Evolutionary conservation across 2,888 invertebrate species (phyloP), one percentile per base, ranked within the genome.

Genomic region (Dryobotodes eremita): DNA sequence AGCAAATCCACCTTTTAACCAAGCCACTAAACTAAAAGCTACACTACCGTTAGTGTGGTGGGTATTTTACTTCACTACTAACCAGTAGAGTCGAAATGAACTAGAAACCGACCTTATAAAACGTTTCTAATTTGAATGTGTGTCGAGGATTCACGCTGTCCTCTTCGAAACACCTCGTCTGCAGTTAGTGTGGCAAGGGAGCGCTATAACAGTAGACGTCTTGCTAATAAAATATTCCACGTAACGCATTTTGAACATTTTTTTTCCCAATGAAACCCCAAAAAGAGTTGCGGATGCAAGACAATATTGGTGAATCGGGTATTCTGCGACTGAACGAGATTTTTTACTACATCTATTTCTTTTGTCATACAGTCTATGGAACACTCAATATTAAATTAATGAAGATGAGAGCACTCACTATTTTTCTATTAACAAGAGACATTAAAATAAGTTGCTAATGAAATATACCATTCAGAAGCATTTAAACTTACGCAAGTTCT

Each of bases 271-370:
- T 13, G 2, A 55, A 55, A 46, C 15, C 8, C 8, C 23, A 1
- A 17, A 31, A 42, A 31, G n/a, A 20, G 48, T 57, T 48, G 15
- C 23, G 23, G 36, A 31, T 23, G 2, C 48, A 42, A 36, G 2
- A 79, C 50, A 31, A 46, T 50, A 31, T 65, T 65, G 23, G 31
- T 26, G 20, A 57, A 73, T 75, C 17, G 15, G 6, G 6, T 59
- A 76, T 76, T 68, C 46, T 68, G 83, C 8, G 77, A 83, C 83
- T 83, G 77, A 83, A 83, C 83, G 61, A 68, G 15, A 36, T 31
- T 17, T 46, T 42, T 61, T 48, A 68, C 26, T 82, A 76, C 31
- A 46, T 75, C n/a, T 48, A 66, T 82, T 48, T 79, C n/a, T 57
- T 65, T 72, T 79, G 48, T 55, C 15, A 55, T 66, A 78, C 23